These are phyloP conservation scores for Characodon lateralis DNA, from an alignment of 2,797 vertebrate species.

Conservation along the genomic window DNA sequence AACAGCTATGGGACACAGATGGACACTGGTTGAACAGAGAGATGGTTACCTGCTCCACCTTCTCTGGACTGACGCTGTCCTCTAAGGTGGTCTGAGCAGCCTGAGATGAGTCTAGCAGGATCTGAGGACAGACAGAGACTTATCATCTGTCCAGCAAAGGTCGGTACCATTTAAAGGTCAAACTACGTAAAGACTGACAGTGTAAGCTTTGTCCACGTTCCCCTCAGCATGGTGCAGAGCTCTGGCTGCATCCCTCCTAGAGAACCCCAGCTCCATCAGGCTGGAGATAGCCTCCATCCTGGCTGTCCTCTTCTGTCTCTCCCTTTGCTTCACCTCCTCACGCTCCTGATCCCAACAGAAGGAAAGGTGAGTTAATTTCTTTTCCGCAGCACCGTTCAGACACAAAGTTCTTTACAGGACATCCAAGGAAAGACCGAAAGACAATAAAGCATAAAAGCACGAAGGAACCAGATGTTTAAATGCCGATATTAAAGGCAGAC, in stretches of 20 bases:
- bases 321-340: slow-evolving; percentile 83
- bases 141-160: neutral
- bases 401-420: too few relatives aligned
- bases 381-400: too few relatives aligned
- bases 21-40: neutral
- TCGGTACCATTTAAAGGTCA: neutral
- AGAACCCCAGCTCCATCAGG: slow-evolving; percentile 86
- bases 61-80: slow-evolving; percentile 33
- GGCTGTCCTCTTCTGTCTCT: slow-evolving; percentile 82
- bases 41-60: slow-evolving; percentile 67
- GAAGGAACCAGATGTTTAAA: too few relatives aligned
- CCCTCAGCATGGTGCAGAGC: slow-evolving; percentile 84
- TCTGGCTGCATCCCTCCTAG: slow-evolving; percentile 80
- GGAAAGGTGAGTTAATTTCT: too few relatives aligned
- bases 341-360: slow-evolving; percentile 80
- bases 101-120: slow-evolving; percentile 65
- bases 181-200: slow-evolving; percentile 63
- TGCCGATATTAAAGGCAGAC: too few relatives aligned
- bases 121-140: slow-evolving; percentile 49
- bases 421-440: too few relatives aligned
- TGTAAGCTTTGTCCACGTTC: slow-evolving; percentile 84
- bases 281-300: slow-evolving; percentile 79
- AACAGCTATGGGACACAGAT: too few relatives aligned
- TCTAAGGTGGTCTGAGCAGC: slow-evolving; percentile 30
- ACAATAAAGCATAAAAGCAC: too few relatives aligned